Evolutionary conservation across 2,113 vertebrate genomes (phyloP).

Genomic region (Vidua macroura): DNA sequence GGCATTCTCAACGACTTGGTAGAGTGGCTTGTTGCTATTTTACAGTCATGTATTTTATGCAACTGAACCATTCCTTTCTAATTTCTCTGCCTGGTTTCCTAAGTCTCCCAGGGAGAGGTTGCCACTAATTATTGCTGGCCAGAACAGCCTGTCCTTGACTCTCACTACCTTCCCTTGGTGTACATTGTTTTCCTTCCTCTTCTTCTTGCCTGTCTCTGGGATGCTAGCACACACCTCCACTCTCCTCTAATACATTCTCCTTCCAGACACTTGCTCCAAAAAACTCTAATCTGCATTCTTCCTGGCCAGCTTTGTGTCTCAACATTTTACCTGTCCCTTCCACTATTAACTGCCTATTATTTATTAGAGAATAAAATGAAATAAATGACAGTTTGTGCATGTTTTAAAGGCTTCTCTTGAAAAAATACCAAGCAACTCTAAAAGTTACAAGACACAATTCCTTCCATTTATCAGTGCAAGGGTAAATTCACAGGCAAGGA

Average conservation of each 20-base stretch:
- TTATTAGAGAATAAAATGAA: conserved; percentile 57
- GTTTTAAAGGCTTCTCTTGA: conserved; percentile 22
- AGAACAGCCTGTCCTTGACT: not conserved
- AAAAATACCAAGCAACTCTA: conserved; percentile 5
- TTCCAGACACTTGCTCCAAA: not conserved
- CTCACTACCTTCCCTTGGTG: not conserved
- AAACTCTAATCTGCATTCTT: conserved; percentile 6
- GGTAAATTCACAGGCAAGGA: conserved; percentile 58
- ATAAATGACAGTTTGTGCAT: conserved; percentile 28
- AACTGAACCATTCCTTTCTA: not conserved
- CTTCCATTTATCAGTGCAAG: conserved; percentile 44
- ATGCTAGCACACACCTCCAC: not conserved
- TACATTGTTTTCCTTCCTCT: not conserved
- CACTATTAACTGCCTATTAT: conserved; percentile 30
- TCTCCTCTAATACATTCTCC: not conserved
- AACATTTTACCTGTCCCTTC: not conserved
- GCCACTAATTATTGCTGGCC: not conserved
- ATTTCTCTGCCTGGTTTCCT: not conserved
- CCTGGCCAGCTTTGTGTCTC: not conserved
- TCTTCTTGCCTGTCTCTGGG: not conserved
- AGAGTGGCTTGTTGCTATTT: not conserved
- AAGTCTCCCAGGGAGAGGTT: not conserved
- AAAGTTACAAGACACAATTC: conserved; percentile 6
- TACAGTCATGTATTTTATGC: not conserved
- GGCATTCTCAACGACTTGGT: not conserved